These are phyloP conservation scores for Ascaphus truei DNA, from an alignment of 2,113 vertebrate species.

Conservation along the genomic window DNA sequence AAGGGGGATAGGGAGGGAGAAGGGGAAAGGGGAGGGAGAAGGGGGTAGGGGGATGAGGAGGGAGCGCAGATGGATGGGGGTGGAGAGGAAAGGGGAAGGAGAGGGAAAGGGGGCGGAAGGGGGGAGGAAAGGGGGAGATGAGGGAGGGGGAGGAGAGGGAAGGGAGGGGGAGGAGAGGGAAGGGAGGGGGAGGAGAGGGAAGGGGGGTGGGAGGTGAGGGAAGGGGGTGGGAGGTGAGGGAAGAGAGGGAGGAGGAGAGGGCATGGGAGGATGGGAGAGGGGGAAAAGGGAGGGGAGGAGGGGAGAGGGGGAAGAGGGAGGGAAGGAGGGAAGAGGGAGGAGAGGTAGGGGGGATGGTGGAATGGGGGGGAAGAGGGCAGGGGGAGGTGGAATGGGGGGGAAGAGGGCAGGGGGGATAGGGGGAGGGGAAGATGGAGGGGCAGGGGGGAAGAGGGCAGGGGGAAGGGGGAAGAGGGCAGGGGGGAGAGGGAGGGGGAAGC, in stretches of 20 bases:
- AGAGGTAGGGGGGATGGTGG: constrained; percentile 7
- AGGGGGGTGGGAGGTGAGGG: neutral
- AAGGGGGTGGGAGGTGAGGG: neutral
- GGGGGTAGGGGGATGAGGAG: no score
- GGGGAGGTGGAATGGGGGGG: neutral
- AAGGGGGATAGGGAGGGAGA: neutral
- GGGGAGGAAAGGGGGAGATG: neutral
- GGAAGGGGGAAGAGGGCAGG: neutral
- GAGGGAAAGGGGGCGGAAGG: no score
- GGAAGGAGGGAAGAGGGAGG: neutral
- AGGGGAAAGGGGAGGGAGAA: no score
- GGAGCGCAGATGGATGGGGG: no score
- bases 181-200: neutral
- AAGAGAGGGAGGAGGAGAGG: neutral
- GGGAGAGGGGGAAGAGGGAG: neutral
- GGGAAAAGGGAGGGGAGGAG: no score
- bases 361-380: neutral
- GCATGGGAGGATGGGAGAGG: neutral
- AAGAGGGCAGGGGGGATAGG: constrained; percentile 84
- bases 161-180: neutral
- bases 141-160: no score
- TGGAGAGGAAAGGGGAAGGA: no score
- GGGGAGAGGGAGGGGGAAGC: neutral
- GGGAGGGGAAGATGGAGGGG: neutral
- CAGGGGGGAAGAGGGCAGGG: neutral